These are phyloP conservation scores for Porites lobata DNA, from an alignment of 92 coral and sea anemone species.

Conservation along the genomic window DNA sequence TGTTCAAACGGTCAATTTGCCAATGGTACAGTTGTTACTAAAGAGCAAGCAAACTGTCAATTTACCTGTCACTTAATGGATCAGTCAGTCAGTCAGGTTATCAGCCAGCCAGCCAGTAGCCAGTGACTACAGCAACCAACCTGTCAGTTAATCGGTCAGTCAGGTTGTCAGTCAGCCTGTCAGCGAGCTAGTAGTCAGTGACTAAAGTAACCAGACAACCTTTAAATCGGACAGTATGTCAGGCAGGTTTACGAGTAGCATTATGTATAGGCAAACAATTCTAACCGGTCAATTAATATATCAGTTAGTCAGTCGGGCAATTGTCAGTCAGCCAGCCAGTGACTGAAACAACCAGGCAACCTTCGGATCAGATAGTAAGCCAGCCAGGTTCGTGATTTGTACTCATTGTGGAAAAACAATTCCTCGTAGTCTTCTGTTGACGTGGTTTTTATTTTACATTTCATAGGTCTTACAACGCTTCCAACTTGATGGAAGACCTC, in stretches of 20 bases:
- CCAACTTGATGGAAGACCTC: conserved; percentile 97
- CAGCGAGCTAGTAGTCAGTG: not conserved
- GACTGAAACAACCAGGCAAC: not conserved
- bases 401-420: not conserved
- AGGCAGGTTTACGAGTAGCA: not conserved
- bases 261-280: not conserved
- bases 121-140: too few species aligned
- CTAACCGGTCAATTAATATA: not conserved
- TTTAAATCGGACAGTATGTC: not conserved
- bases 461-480: conserved; percentile 85
- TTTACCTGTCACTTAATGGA: not conserved
- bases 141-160: not conserved
- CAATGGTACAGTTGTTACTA: not conserved
- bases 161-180: not conserved
- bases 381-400: not conserved
- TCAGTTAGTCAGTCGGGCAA: not conserved
- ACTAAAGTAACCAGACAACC: not conserved
- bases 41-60: not conserved
- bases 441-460: not conserved
- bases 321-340: not conserved
- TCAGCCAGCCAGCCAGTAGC: not conserved
- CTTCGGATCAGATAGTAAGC: not conserved
- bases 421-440: too few species aligned
- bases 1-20: not conserved
- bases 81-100: not conserved